Evolutionary conservation across 2,113 vertebrate species (phyloP), one percentile per base, ranked within the genome.

Genomic region (Takifugu flavidus): DNA sequence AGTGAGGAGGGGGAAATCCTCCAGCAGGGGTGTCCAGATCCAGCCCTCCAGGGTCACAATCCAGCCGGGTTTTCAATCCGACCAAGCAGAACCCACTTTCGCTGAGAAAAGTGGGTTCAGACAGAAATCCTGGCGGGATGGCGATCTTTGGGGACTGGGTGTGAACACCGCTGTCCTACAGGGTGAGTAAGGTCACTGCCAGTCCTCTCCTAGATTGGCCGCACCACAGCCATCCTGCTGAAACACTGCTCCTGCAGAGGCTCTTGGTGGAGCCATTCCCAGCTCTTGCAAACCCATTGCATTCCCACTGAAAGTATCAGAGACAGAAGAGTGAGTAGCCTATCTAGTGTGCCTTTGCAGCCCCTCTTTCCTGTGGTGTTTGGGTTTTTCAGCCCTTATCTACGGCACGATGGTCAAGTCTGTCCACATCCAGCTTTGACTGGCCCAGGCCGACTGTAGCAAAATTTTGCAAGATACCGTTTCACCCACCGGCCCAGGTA

Each of bases 271-370:
- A 66, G 74, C 72, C 73, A 67, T 60, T 50, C 72, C 53, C 49
- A 27, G 28, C 65, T 72, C 63, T 86, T 50, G 53, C 67, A 67
- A 68, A 67, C 70, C 75, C 46, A 31, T 74, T 68, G 77, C 73
- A 66, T 73, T 88, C 83, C 79, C 74, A 86, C 78, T 86, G 78
- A 84, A 85, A 79, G 76, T 78, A 79, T 72, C 79, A 74, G 75
- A 72, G 74, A 84, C 62, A 72, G 84, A 68, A 77, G 74, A 84
- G 82, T 78, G 78, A 87, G 84, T 85, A 83, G 87, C 86, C 86
- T 82, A 70, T 87, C 78, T 87, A 87, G 88, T 89, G 90, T 92
- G 90, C 90, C 90, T 92, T 91, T 83, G 78, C 79, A 75, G 77
- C 77, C 72, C 82, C 74, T 74, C 66, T 74, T 69, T 78, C 59